phyloP scores from a whole-genome alignment of 2,797 vertebrate genomes.

The Cheirogaleus major region DNA sequence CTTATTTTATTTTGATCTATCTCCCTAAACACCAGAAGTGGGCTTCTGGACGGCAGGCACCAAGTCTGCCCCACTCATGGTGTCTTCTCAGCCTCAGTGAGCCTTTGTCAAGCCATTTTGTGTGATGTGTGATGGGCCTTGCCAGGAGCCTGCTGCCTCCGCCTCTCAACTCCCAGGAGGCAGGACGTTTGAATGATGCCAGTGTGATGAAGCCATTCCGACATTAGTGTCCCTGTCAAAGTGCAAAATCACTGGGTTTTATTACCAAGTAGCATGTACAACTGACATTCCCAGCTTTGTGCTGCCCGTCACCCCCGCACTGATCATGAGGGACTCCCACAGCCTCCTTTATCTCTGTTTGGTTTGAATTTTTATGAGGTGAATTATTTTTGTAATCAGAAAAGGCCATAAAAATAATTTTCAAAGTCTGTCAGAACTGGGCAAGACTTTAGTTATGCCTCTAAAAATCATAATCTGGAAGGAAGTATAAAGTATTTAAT shows the following conservation, averaged over 20 bases:
- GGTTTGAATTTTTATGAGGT: constrained; percentile 27
- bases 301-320: background rate
- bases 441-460: background rate
- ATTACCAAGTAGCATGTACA: background rate
- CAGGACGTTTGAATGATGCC: background rate
- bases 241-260: background rate
- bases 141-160: background rate
- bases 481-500: background rate
- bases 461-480: constrained; percentile 41
- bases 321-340: background rate
- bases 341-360: background rate
- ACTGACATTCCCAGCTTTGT: background rate
- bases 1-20: background rate
- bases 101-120: background rate
- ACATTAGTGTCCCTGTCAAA: background rate
- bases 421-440: constrained; percentile 9
- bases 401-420: constrained; percentile 18
- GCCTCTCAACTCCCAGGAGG: background rate
- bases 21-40: background rate
- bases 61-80: background rate
- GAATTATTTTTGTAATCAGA: constrained; percentile 45
- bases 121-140: background rate
- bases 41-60: background rate
- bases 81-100: background rate
- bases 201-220: background rate